Percentiles rank a stretch among this genome's conserved stretches.
phyloP scores from a whole-genome alignment of 2,888 invertebrate species.

The Eucriotettix oculatus region DNA sequence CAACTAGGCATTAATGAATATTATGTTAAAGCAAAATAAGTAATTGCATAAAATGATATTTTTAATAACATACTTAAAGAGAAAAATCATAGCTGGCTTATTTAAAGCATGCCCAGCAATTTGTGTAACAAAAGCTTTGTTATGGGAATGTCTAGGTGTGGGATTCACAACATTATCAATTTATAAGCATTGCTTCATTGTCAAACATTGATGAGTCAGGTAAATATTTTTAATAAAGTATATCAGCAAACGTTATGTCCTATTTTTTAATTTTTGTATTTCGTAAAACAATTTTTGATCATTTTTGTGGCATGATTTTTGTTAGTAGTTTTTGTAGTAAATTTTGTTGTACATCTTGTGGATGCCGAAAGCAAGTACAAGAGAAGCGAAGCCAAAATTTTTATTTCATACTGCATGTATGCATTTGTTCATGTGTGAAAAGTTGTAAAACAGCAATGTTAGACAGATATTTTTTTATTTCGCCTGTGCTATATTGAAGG shows the following conservation, averaged over 20 bases:
- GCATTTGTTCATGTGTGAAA: slow-evolving; percentile 14
- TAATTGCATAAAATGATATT: too few species aligned
- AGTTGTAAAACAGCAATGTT: slow-evolving; percentile 10
- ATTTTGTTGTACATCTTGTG: slow-evolving; percentile 12
- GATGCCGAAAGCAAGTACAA: slow-evolving; percentile 9
- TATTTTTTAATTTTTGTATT: neutral
- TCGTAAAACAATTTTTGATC: slow-evolving; percentile 6
- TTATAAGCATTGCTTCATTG: slow-evolving; percentile 4
- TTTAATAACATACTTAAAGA: slow-evolving; percentile 4
- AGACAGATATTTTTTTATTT: slow-evolving; percentile 5
- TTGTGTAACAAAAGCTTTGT: slow-evolving; percentile 10
- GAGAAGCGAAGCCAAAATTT: neutral
- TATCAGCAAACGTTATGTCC: neutral
- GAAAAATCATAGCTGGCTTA: slow-evolving; percentile 8
- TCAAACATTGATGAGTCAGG: neutral
- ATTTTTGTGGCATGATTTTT: slow-evolving; percentile 14
- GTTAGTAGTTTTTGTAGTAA: slow-evolving; percentile 14
- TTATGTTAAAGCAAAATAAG: too few species aligned
- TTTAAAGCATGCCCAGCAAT: slow-evolving; percentile 9
- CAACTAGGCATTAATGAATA: too few species aligned
- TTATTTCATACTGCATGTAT: slow-evolving; percentile 13
- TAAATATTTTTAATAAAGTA: neutral
- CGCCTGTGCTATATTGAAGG: neutral
- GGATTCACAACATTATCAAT: slow-evolving; percentile 1
- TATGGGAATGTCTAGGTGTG: slow-evolving; percentile 12